Percentiles rank a stretch among this genome's conserved stretches.
phyloP scores from a whole-genome alignment of 2,888 invertebrate genomes.

The Drosophila nr. medialis region DNA sequence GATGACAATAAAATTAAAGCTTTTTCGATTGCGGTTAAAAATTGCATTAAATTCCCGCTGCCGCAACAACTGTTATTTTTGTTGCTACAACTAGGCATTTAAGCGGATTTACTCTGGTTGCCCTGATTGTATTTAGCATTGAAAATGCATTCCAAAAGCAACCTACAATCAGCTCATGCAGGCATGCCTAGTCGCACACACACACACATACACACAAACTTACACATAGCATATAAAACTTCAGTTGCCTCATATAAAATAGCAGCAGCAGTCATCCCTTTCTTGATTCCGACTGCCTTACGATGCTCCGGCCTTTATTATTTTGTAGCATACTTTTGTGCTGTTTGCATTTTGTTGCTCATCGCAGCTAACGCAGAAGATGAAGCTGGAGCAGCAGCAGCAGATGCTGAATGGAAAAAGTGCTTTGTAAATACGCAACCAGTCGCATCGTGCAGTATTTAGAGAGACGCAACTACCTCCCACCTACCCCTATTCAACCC shows the following conservation, averaged over 20 bases:
- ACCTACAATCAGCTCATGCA: slow-evolving; percentile 9
- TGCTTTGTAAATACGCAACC: slow-evolving; percentile 72
- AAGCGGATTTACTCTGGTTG: slow-evolving; percentile 50
- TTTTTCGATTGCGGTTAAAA: slow-evolving; percentile 58
- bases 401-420: slow-evolving; percentile 54
- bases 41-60: slow-evolving; percentile 59
- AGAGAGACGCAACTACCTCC: slow-evolving; percentile 43
- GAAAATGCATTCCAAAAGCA: slow-evolving; percentile 24
- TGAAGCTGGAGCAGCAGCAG: slow-evolving; percentile 9
- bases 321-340: slow-evolving; percentile 54
- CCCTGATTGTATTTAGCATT: slow-evolving; percentile 28
- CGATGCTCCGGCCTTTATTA: slow-evolving; percentile 16
- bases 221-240: slow-evolving; percentile 44
- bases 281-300: slow-evolving; percentile 11
- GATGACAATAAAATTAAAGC: slow-evolving; percentile 56
- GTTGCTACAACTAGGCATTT: slow-evolving; percentile 37
- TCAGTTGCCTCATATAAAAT: slow-evolving; percentile 70
- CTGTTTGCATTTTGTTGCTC: slow-evolving; percentile 60
- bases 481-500: not conserved
- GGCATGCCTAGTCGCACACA: slow-evolving; percentile 15
- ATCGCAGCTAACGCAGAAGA: slow-evolving; percentile 25
- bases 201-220: not conserved
- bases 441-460: slow-evolving; percentile 68
- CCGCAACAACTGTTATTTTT: slow-evolving; percentile 7
- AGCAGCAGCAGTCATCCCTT: slow-evolving; percentile 25